A percentile compares a stretch with the other conserved stretches of the same genome.
Evolutionary conservation across 2,888 invertebrate species (phyloP).

Genomic region (Polydrusus tereticollis): DNA sequence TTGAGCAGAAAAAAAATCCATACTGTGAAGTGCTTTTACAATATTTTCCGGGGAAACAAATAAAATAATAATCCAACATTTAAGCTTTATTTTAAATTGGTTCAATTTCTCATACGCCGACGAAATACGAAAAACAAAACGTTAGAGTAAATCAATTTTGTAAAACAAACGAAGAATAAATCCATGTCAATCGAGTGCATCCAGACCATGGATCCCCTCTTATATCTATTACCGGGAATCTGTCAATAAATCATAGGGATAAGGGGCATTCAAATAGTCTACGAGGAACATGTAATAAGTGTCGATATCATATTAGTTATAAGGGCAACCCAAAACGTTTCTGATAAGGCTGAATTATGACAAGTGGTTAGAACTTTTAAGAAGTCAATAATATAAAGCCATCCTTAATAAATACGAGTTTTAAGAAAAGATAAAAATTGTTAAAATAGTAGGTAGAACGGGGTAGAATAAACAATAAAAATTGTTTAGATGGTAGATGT

Average conservation of each 20-base stretch:
- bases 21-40: conserved; percentile 1
- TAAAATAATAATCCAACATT: conserved; percentile 12
- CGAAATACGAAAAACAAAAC: conserved; percentile 30
- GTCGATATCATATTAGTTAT: background rate
- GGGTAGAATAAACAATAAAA: too few relatives aligned
- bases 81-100: conserved; percentile 34
- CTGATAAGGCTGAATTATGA: background rate
- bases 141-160: conserved; percentile 49
- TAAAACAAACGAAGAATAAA: conserved; percentile 54
- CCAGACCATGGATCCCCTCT: conserved; percentile 44
- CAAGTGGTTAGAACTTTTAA: too few relatives aligned
- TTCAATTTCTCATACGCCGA: conserved; percentile 24
- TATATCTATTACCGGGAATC: conserved; percentile 54
- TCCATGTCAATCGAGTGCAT: conserved; percentile 47
- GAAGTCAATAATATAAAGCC: too few relatives aligned
- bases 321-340: background rate
- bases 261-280: conserved; percentile 12
- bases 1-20: background rate
- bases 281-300: background rate
- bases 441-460: too few relatives aligned
- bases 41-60: conserved; percentile 12
- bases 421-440: too few relatives aligned
- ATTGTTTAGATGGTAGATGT: too few relatives aligned
- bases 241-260: conserved; percentile 56
- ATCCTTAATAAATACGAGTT: too few relatives aligned